phyloP scores from a whole-genome alignment of 2,888 invertebrate species.

The Amorpha juglandis region DNA sequence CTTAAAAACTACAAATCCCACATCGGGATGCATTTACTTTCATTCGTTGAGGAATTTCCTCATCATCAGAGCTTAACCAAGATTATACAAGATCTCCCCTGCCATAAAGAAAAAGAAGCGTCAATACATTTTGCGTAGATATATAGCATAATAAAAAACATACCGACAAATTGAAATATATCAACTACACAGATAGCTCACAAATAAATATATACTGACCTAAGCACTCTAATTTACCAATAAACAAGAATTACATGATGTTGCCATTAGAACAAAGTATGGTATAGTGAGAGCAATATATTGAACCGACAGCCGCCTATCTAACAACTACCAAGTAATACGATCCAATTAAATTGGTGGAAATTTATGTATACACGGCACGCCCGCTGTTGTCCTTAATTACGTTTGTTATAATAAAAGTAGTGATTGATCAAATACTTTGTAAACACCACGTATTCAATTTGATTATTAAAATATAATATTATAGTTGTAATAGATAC shows the following conservation, averaged over 20 bases:
- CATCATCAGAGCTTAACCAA: no score
- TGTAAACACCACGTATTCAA: not conserved
- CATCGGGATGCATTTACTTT: no score
- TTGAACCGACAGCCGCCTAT: slow-evolving; percentile 67
- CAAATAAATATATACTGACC: not conserved
- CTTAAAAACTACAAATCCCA: no score
- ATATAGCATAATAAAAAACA: no score
- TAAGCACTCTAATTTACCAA: not conserved
- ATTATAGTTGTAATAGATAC: no score
- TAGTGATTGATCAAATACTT: not conserved
- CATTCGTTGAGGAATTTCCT: no score
- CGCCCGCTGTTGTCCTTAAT: slow-evolving; percentile 37
- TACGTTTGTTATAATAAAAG: slow-evolving; percentile 29
- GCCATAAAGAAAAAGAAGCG: no score
- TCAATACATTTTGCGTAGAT: no score
- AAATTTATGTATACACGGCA: slow-evolving; percentile 66
- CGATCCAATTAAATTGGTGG: slow-evolving; percentile 72
- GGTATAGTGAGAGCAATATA: slow-evolving; percentile 52
- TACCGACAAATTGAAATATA: no score
- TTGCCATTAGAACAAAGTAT: slow-evolving; percentile 33
- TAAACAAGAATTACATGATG: slow-evolving; percentile 5
- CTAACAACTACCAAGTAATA: slow-evolving; percentile 69
- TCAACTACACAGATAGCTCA: not conserved
- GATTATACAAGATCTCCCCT: no score
- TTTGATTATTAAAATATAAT: no score